These are phyloP conservation scores for Emmelina monodactyla DNA, from an alignment of 2,888 invertebrate species.

Conservation along the genomic window DNA sequence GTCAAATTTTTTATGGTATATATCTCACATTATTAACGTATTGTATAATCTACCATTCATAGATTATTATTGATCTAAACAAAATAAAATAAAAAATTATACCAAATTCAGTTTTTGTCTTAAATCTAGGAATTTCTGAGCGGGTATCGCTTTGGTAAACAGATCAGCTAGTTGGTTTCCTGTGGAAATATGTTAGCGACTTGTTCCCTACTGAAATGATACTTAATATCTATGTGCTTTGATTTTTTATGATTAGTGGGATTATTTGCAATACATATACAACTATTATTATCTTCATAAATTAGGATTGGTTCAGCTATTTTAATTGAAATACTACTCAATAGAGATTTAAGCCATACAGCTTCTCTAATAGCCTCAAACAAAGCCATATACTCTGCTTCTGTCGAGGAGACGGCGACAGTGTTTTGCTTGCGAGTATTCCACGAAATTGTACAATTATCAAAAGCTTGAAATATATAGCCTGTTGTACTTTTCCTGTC, in stretches of 20 bases:
- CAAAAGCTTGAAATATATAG: conserved; percentile 16
- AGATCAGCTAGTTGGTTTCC: no score
- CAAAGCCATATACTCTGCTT: no score
- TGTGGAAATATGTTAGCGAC: no score
- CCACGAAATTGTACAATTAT: conserved; percentile 13
- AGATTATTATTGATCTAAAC: no score
- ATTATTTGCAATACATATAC: conserved; percentile 23
- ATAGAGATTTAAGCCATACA: conserved; percentile 23
- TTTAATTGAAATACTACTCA: conserved; percentile 15
- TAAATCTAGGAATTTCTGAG: no score
- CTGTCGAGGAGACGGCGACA: conserved; percentile 16
- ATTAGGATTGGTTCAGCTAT: conserved; percentile 12
- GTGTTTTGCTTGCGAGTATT: conserved; percentile 12
- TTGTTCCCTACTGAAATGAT: conserved; percentile 15
- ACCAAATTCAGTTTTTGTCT: no score
- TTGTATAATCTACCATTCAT: no score
- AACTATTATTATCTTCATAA: conserved; percentile 25
- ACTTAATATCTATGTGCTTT: conserved; percentile 25
- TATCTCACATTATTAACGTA: no score
- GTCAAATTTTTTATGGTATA: no score
- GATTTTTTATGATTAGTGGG: conserved; percentile 18
- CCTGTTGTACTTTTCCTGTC: conserved; percentile 16
- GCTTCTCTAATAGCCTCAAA: conserved; percentile 21
- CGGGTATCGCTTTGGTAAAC: no score
- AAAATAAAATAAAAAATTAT: no score